phyloP scores from a whole-genome alignment of 2,888 invertebrate genomes.

The Beris morrisii region DNA sequence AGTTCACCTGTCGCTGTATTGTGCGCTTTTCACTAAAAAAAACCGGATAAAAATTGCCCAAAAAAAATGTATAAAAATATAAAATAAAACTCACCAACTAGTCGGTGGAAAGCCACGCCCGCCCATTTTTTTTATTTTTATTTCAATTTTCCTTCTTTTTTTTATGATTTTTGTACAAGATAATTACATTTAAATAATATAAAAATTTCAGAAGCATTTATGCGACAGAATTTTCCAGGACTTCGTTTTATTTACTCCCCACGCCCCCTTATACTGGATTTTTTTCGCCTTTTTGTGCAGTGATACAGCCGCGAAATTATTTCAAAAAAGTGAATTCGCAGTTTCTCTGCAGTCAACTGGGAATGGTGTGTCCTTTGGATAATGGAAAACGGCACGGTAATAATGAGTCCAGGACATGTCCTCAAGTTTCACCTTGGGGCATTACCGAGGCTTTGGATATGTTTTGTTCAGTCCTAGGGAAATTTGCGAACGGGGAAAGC shows the following conservation, averaged over 20 bases:
- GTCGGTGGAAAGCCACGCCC: constrained; percentile 38
- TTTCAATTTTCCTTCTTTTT: constrained; percentile 36
- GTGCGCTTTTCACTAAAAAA: constrained; percentile 8
- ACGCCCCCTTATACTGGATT: constrained; percentile 8
- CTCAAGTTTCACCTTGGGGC: no score
- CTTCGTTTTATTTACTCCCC: constrained; percentile 12
- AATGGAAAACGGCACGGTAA: constrained; percentile 9
- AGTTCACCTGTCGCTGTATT: constrained; percentile 29
- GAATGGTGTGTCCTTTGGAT: constrained; percentile 32
- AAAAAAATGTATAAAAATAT: constrained; percentile 30
- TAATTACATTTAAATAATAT: constrained; percentile 57
- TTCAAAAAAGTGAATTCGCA: constrained; percentile 29
- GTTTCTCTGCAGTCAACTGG: constrained; percentile 38
- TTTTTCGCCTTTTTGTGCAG: constrained; percentile 10
- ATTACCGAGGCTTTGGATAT: no score
- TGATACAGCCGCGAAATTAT: constrained; percentile 23
- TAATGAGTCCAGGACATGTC: constrained; percentile 20
- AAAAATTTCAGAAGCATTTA: constrained; percentile 49
- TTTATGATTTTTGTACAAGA: constrained; percentile 52
- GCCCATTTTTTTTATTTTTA: constrained; percentile 28
- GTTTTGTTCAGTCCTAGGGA: no score
- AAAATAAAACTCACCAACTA: constrained; percentile 18
- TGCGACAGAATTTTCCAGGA: constrained; percentile 33
- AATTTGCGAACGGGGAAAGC: no score
- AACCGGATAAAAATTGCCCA: constrained; percentile 3